Base-by-base conservation (phyloP, 2,797 vertebrate genomes). In the Pelodytes ibericus region DNA sequence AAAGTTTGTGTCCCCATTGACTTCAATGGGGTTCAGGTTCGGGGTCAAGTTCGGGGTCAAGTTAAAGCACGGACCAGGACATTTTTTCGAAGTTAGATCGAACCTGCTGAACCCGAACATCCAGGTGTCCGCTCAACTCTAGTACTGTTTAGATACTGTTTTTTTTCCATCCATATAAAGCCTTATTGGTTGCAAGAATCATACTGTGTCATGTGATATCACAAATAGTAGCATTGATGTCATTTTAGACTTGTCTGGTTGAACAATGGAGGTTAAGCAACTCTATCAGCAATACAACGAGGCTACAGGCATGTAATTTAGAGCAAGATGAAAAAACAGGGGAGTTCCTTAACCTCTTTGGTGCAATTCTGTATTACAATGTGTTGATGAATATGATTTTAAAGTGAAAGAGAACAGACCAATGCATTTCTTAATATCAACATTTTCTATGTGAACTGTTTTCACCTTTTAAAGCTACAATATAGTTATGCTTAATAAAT, bases 251-350 rank as follows among this genome's bases (percentile, higher is more conserved):
- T 8, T 25, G 27, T 13, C 47, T 62, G 7, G 27, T 30, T 53
- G 4, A 26, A 29, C 59, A 51, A 53, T 63, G 63, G 22, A 63
- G 71, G 71, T 62, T 72, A 63, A 62, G 20, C 61, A 47, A 72
- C 44, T 72, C 71, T 72, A 72, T 63, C 36, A 53, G 49, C 58
- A 72, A 71, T 62, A n/a, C 10, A 63, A 61, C 41, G 27, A 72
- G 59, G 71, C 59, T 31, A 13, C n/a, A 26, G 59, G 62, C 58
- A 51, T 20, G 59, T 27, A 72, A 31, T 62, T 51, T 72, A 36
- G 30, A 31, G 39, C 41, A 27, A 72, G 59, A 72, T 72, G 44
- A 63, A 63, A 61, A 51, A 20, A 33, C 58, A 31, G 51, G 29
- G 26, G 13, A 72, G 57, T 72, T 44, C 36, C 58, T 53, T 66